phyloP scores from a whole-genome alignment of 2,113 vertebrate species.

The Engystomops pustulosus region DNA sequence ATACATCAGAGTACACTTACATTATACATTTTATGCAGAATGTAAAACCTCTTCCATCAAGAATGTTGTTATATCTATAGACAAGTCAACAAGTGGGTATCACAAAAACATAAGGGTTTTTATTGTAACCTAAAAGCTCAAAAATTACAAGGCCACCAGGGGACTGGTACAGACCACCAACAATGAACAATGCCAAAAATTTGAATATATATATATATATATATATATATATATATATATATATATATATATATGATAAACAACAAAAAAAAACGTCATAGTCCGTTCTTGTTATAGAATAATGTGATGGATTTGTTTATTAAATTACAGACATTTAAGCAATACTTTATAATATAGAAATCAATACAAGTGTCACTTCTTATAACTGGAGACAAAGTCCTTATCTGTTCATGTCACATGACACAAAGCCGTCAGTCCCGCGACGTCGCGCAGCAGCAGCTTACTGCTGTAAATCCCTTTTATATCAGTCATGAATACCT shows the following conservation, averaged over 20 bases:
- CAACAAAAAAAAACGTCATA: not conserved
- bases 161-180: not conserved
- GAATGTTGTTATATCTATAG: no score
- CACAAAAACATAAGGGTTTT: not conserved
- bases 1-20: no score
- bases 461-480: conserved; percentile 3
- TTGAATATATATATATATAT: no score
- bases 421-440: conserved; percentile 15
- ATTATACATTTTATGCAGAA: no score
- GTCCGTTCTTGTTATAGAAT: not conserved
- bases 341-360: conserved; percentile 54
- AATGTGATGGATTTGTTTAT: conserved; percentile 50
- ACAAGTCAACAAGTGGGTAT: conserved; percentile 6
- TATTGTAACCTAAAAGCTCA: not conserved
- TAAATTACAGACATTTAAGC: conserved; percentile 55
- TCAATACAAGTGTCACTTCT: conserved; percentile 39
- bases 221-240: no score
- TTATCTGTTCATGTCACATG: not conserved
- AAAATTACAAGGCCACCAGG: not conserved
- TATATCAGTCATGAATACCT: not conserved
- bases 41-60: not conserved
- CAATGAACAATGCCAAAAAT: no score
- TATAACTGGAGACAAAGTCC: conserved; percentile 24
- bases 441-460: not conserved
- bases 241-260: no score